Conservation (phyloP, 35 echinoderm and acorn worm genomes). For the Eucidaris tribuloides region DNA sequence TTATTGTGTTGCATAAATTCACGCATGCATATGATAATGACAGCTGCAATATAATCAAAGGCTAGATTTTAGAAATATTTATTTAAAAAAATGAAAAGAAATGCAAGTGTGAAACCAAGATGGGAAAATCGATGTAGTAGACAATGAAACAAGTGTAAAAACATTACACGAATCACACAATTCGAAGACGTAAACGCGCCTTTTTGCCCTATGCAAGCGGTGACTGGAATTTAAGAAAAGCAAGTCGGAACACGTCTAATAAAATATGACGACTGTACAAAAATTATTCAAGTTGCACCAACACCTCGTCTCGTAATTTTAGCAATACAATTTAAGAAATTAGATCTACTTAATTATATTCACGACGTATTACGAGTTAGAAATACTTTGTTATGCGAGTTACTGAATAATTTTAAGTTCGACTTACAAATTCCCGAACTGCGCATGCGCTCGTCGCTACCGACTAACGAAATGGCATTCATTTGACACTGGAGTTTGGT, state of each 20-base stretch:
- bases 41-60: neutral
- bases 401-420: no score
- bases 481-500: neutral
- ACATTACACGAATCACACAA: slow-evolving; percentile 4
- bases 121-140: neutral
- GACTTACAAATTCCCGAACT: no score
- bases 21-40: neutral
- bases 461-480: neutral
- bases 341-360: neutral
- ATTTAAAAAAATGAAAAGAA: neutral
- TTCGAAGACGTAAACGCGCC: neutral
- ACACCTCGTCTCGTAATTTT: neutral
- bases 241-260: neutral
- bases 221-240: neutral
- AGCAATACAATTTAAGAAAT: neutral
- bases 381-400: neutral
- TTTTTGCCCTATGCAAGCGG: neutral
- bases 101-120: neutral
- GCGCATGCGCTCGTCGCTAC: neutral
- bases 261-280: no score
- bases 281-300: neutral
- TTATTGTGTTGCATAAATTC: neutral
- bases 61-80: neutral
- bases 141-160: neutral
- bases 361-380: neutral